Conservation (phyloP, 2,797 vertebrate species). For the Hippocampus kuda region DNA sequence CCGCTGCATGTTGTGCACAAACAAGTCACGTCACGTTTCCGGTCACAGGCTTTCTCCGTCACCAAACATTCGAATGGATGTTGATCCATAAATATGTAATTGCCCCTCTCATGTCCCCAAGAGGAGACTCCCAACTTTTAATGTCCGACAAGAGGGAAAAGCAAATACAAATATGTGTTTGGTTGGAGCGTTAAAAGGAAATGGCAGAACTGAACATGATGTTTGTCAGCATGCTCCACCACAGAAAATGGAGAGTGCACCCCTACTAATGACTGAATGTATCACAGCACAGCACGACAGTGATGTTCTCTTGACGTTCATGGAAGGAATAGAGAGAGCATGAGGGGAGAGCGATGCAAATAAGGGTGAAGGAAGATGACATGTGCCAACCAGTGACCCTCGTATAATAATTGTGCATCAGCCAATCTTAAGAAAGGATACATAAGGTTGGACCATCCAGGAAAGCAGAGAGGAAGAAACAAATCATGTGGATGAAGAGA, state of each 20-base stretch:
- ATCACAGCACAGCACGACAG: constrained; percentile 27
- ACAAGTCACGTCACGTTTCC: constrained; percentile 47
- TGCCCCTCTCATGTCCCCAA: constrained; percentile 26
- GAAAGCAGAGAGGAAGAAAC: neutral
- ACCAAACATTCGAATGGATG: constrained; percentile 54
- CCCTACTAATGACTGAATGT: constrained; percentile 24
- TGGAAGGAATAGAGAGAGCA: constrained; percentile 6
- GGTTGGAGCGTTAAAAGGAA: constrained; percentile 12
- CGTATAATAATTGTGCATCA: neutral
- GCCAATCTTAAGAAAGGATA: neutral
- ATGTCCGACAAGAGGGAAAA: constrained; percentile 36
- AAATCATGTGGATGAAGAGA: neutral
- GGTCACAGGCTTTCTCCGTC: constrained; percentile 43
- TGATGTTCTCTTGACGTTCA: constrained; percentile 31
- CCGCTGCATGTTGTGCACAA: constrained; percentile 40
- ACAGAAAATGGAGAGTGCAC: constrained; percentile 11
- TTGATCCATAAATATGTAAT: constrained; percentile 64
- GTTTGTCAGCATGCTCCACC: constrained; percentile 5
- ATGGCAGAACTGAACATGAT: constrained; percentile 11
- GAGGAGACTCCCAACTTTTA: constrained; percentile 31
- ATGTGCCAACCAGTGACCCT: neutral
- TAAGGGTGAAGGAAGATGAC: constrained; percentile 6
- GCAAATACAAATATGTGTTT: neutral
- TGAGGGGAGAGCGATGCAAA: neutral
- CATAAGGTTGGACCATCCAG: neutral